Base-by-base conservation (phyloP, 2,888 invertebrate genomes). In the Rotaria socialis region DNA sequence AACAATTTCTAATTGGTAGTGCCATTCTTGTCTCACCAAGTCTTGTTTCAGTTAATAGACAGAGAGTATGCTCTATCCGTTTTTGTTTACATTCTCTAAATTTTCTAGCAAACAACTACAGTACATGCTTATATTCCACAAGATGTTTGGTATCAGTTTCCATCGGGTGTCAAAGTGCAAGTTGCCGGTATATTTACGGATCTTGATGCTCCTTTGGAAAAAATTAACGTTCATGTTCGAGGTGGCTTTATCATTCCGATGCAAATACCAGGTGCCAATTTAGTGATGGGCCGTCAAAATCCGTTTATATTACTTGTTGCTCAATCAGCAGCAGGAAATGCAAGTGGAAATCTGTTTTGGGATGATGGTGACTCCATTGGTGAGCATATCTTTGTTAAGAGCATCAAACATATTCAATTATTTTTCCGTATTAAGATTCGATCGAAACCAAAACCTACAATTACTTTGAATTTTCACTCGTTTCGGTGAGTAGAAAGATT, bases 341-440 rank as follows among this genome's bases (percentile, higher is more conserved):
- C 94, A 0, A 88, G 87, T 2, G 95, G 95, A 5, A 92, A 93
- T 85, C 91, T 95, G 4, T 95, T 94, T 91, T 95, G 94, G 94
- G 95, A 95, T 90, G 95, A 95, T 89, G 95, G 95, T 0, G 94
- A 94, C 87, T 94, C 94, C 86, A 91, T 94, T 16, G 80, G 80
- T 58, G 52, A 10, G 7, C 52, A 52, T 52, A 52, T 52, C 52
- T 52, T 52, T 16, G 10, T 10, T 52, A 52, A 52, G 2, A 52
- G 14, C 5, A 52, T 52, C 52, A 52, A 52, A 14, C 10, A 52
- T 52, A 52, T 10, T 52, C 5, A 52, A 2, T 52, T 16, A 14
- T 52, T 10, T 14, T 52, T 4, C 14, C 52, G 8, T 52, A 52
- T 52, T 52, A 10, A 52, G 52, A 52, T 10, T 52, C 10, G 16